Evolutionary conservation across 2,797 vertebrate species (phyloP), one percentile per base, ranked within the genome.

Genomic region (Serranus cabrilla): DNA sequence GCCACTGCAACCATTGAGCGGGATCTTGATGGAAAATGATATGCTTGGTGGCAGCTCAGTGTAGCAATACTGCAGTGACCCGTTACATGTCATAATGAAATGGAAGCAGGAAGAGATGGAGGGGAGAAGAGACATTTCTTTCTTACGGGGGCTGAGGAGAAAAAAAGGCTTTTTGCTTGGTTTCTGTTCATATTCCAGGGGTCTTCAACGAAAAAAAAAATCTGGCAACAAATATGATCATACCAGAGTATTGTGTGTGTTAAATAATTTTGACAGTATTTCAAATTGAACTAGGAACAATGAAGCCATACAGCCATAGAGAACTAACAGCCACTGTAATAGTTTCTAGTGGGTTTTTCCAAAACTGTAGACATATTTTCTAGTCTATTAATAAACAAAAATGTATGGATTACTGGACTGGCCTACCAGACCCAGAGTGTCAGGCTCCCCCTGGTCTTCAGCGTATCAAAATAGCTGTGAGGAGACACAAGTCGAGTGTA

Each of bases 1-100:
- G 84, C 88, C 80, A 76, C 82, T 74, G 88, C 77, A 81, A 67
- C 86, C 89, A 87, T 60, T 74, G 85, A 90, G 78, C 23, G 14
- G 67, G 74, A 81, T 89, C 86, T 88, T 93, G 90, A 93, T 94
- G 91, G 90, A 88, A 93, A 94, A 91, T 90, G 77, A 93, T 91
- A 88, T 90, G 87, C 90, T 92, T 92, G 87, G 93, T 93, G 91
- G 89, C 88, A 91, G 87, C 88, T 83, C 81, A 63, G 76, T 76
- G 87, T 80, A 87, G 80, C 78, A 74, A 75, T 76, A 75, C 85
- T 59, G 87, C 90, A 84, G 72, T 93, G 91, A 93, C 87, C 93
- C 83, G 39, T 83, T 81, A 86, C 90, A 74, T 89, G 83, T 90
- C 84, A 70, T 89, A 85, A 92, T 90, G 76, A 87, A 92, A 92